These are phyloP conservation scores for Zalophus californianus DNA, from an alignment of 2,797 vertebrate genomes.

Conservation along the genomic window DNA sequence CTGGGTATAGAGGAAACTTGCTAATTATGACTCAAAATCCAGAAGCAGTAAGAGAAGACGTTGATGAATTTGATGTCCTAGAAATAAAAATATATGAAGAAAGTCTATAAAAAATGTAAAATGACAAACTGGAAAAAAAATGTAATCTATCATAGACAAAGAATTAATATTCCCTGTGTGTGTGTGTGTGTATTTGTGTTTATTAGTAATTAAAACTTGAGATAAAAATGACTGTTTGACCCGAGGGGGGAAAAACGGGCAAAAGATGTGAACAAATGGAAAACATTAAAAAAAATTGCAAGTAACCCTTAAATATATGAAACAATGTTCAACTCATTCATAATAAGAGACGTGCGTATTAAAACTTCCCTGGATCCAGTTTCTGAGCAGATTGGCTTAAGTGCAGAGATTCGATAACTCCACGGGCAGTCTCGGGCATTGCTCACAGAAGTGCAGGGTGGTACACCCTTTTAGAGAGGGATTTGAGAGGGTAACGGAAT, in stretches of 20 bases:
- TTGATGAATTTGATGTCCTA: background rate
- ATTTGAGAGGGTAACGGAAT: background rate
- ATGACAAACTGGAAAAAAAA: background rate
- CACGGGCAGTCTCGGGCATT: background rate
- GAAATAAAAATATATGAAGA: slow-evolving; percentile 36
- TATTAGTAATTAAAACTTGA: slow-evolving; percentile 9
- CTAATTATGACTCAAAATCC: slow-evolving; percentile 23
- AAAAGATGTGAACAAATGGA: background rate
- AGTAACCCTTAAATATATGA: background rate
- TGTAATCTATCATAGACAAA: background rate
- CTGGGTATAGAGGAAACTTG: background rate
- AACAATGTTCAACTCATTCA: background rate
- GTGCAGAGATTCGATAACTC: background rate
- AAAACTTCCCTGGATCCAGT: background rate
- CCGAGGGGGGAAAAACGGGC: background rate
- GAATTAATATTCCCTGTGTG: background rate
- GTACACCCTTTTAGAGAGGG: background rate
- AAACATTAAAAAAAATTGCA: background rate
- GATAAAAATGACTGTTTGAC: background rate
- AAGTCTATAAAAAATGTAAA: background rate
- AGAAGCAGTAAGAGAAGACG: background rate
- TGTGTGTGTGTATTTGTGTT: background rate
- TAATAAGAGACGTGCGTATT: background rate
- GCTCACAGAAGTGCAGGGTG: background rate
- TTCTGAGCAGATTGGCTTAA: background rate